Evolutionary conservation across 92 coral and sea anemone species (phyloP).

Genomic region (Hydrozoanthus gracilis): DNA sequence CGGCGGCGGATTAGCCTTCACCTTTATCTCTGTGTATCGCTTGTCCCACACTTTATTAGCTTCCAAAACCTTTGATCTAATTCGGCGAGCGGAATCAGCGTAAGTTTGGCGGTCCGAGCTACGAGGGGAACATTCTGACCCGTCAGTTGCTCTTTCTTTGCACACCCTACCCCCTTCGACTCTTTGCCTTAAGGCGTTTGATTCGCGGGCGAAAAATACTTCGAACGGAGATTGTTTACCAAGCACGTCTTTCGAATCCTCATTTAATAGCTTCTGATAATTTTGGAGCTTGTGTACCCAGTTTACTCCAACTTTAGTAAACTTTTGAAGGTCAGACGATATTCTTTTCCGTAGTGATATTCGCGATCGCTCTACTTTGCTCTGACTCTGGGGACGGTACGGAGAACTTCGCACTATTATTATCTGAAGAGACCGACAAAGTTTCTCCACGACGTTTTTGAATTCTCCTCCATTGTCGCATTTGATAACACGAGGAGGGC

Average conservation of each 20-base stretch:
- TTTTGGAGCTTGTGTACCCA: constrained; percentile 45
- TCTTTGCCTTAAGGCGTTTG: background rate
- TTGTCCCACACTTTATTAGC: constrained; percentile 1
- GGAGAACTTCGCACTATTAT: constrained; percentile 56
- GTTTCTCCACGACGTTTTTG: constrained; percentile 40
- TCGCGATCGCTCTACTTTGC: constrained; percentile 56
- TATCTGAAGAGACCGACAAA: constrained; percentile 36
- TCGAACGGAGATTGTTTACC: constrained; percentile 14
- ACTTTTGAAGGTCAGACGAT: constrained; percentile 37
- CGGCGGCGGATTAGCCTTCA: constrained; percentile 57
- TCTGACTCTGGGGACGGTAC: constrained; percentile 63
- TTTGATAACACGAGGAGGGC: constrained; percentile 57
- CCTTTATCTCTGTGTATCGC: constrained; percentile 43
- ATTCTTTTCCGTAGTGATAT: constrained; percentile 49
- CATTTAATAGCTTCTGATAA: constrained; percentile 56
- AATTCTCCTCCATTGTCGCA: constrained; percentile 63
- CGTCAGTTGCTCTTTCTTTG: constrained; percentile 5
- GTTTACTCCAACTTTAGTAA: constrained; percentile 50
- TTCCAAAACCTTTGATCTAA: constrained; percentile 4
- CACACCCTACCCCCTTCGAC: constrained; percentile 4
- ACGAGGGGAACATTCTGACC: background rate
- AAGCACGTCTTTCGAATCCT: constrained; percentile 55
- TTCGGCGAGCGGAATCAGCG: background rate
- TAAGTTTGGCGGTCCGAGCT: background rate
- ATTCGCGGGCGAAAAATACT: background rate